Base-by-base conservation (phyloP, 1,140 invertebrate species). In the Pseudomyrmex sp. region DNA sequence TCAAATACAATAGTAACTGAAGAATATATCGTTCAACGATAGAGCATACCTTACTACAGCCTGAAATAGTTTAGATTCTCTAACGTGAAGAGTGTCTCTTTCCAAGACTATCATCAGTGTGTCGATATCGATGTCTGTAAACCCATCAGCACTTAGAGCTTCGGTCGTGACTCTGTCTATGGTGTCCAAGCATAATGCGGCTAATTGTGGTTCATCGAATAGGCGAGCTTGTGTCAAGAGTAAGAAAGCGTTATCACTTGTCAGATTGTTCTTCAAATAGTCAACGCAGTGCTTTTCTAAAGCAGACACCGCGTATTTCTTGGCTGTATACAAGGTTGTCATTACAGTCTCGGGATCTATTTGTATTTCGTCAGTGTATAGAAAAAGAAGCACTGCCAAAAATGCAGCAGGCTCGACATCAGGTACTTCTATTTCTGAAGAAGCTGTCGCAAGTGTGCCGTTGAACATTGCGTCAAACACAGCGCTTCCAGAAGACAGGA, bases 401-500 rank as follows among this genome's bases (percentile, higher is more conserved):
- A 97, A 97, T 23, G 97, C 97, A 54, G 96, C 95, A 1, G 97
- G 97, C 91, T 98, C 97, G 8, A 98, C 97, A 94, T 98, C 97
- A 15, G 97, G 97, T 61, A 98, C 94, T 91, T 97, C 97, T 69
- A 98, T 97, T 88, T 97, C 96, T 61, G 96, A 95, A 35, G 97
- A 96, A 70, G 95, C 95, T 13, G 96, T 96, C 0, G 96, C 96
- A 83, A 96, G 88, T 8, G 95, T 96, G 56, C 97, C 96, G 92
- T 98, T 97, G 91, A 98, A 98, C 97, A 98, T 98, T 8, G 97
- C 97, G 94, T 98, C 97, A 93, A 98, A 98, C 2, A 98, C 97
- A 3, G 97, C 96, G 93, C 97, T 97, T 9, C 97, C 97, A 59
- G 97, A 96, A 7, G 97, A 97, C 8, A 98, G 92, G 2, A 98